Conservation (phyloP, 2,888 invertebrate species). For the Anthophora plumipes region DNA sequence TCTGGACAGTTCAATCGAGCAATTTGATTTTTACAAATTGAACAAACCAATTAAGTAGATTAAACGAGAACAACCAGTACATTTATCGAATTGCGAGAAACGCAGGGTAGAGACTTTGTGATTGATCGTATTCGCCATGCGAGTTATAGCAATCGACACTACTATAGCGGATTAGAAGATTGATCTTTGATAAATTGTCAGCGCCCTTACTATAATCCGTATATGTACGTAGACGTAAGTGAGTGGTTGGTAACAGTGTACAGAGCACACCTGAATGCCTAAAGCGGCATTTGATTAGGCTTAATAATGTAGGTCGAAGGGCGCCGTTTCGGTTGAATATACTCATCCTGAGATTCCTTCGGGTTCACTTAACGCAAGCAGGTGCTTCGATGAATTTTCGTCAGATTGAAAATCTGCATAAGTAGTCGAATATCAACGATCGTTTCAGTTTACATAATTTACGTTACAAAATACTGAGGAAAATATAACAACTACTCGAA, state of each 20-base stretch:
- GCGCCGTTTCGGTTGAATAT: constrained; percentile 75
- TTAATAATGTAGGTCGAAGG: constrained; percentile 79
- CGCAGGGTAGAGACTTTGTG: neutral
- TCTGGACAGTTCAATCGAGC: neutral
- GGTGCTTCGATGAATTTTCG: constrained; percentile 21
- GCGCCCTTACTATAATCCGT: constrained; percentile 2
- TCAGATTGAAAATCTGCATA: too few species aligned
- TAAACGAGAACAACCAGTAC: neutral
- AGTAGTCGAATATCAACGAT: too few species aligned
- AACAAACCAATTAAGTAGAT: too few species aligned
- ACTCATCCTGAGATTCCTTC: constrained; percentile 68
- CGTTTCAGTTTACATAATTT: too few species aligned
- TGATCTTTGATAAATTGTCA: constrained; percentile 49
- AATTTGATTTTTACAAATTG: neutral
- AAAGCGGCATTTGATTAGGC: constrained; percentile 75
- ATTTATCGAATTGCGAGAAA: constrained; percentile 5
- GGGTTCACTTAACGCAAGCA: constrained; percentile 8
- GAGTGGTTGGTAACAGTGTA: constrained; percentile 27
- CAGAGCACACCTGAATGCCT: constrained; percentile 72
- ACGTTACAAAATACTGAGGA: too few species aligned
- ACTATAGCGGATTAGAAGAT: constrained; percentile 47
- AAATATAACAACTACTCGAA: too few species aligned
- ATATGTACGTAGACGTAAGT: constrained; percentile 7
- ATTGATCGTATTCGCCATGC: constrained; percentile 25
- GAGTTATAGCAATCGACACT: constrained; percentile 39